Base-by-base conservation (phyloP, 2,888 invertebrate species). In the Latrodectus hesperus region DNA sequence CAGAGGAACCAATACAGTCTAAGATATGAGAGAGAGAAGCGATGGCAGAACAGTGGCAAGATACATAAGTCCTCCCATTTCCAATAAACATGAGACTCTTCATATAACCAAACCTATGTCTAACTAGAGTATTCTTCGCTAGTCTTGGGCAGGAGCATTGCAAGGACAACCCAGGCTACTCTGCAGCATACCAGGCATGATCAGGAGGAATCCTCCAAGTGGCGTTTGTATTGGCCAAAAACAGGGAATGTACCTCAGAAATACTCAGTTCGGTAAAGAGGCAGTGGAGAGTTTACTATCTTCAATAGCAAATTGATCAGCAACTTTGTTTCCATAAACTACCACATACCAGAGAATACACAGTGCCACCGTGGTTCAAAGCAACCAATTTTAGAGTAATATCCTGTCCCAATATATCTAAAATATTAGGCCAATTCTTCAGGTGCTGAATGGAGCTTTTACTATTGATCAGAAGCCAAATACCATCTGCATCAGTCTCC, bases 201-300 rank as follows among this genome's bases (percentile, higher is more conserved):
- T 17, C 67, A 4, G 22, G 1, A 1, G 22, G 22, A 22, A 22
- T 73, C 6, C 49, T 73, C 73, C 73, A 73, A 73, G 52, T 10
- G 73, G 16, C 52, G 38, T 73, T 73, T n/a, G 17, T 17, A 53
- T 73, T 17, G 17, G 73, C 22, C 22, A 73, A 73, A 73, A 73
- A 53, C 52, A 73, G 17, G 53, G 53, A 73, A 12, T 73, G 38
- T 11, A 55, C 16, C 55, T 55, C 55, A 55, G 55, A 22, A 22
- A 22, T 22, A 22, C 22, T 22, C 22, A 22, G 22, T 22, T 22
- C 22, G 22, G 22, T 22, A 22, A 22, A 22, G 22, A 22, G 22
- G 22, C 1, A 22, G 22, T 22, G 22, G 22, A 1, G 22, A 55
- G 55, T 55, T 55, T 5, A 16, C 8, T 55, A 5, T 16, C 55